These are phyloP conservation scores for Sapajus apella DNA, from an alignment of 2,113 vertebrate species.

Conservation along the genomic window DNA sequence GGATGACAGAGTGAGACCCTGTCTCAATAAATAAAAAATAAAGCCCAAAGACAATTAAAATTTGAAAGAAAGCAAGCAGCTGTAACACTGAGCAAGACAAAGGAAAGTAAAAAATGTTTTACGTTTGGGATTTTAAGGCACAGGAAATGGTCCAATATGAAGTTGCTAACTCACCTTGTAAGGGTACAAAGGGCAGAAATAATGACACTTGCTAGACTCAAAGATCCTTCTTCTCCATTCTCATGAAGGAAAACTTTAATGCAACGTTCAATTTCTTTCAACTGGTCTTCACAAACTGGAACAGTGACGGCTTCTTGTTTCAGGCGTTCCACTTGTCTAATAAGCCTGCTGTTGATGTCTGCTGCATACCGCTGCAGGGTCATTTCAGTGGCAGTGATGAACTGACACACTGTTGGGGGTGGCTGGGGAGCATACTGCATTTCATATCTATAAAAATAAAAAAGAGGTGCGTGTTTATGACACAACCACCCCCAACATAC, in stretches of 20 bases:
- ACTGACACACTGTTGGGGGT: slow-evolving; percentile 89
- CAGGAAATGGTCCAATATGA: not conserved
- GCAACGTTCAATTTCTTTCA: slow-evolving; percentile 98
- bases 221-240: slow-evolving; percentile 93
- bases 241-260: slow-evolving; percentile 95
- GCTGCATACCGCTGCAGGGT: slow-evolving; percentile 93
- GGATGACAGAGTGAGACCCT: too few relatives aligned
- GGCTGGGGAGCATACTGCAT: slow-evolving; percentile 94
- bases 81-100: not conserved
- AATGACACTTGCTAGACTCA: slow-evolving; percentile 94
- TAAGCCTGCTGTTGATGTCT: slow-evolving; percentile 91
- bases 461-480: not conserved
- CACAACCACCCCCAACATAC: not conserved
- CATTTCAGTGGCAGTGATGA: slow-evolving; percentile 93
- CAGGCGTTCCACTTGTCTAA: slow-evolving; percentile 93
- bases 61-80: not conserved
- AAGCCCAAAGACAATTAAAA: not conserved
- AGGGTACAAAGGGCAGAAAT: slow-evolving; percentile 94
- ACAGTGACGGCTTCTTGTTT: slow-evolving; percentile 94
- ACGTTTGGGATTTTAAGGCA: not conserved
- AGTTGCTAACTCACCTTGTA: slow-evolving; percentile 89
- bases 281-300: slow-evolving; percentile 93
- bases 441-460: slow-evolving; percentile 88
- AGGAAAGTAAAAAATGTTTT: not conserved
- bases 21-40: too few relatives aligned